Evolutionary conservation across 2,113 vertebrate genomes (phyloP).

Genomic region (Leptodactylus fuscus): DNA sequence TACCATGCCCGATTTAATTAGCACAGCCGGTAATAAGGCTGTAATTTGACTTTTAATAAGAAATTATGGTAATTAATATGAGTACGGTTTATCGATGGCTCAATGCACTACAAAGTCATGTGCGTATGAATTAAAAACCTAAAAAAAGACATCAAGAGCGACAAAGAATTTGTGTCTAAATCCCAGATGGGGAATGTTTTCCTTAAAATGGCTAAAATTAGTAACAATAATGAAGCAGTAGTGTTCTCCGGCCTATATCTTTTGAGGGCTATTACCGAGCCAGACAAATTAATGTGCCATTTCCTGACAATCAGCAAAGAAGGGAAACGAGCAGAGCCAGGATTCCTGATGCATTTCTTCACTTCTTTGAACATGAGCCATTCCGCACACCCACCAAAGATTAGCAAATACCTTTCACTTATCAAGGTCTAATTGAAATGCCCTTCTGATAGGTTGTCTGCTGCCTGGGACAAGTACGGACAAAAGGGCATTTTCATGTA

Average conservation of each 20-base stretch:
- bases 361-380: conserved; percentile 57
- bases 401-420: conserved; percentile 43
- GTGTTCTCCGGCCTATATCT: conserved; percentile 58
- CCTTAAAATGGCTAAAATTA: conserved; percentile 55
- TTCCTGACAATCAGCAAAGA: conserved; percentile 63
- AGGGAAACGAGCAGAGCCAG: conserved; percentile 57
- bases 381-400: conserved; percentile 56
- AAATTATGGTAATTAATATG: conserved; percentile 15
- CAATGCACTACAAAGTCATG: neutral
- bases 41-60: neutral
- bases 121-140: neutral
- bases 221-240: neutral
- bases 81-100: neutral
- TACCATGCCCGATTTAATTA: neutral
- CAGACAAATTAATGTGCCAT: conserved; percentile 59
- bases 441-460: conserved; percentile 55
- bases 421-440: conserved; percentile 51
- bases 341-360: conserved; percentile 62
- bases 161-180: neutral
- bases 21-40: conserved; percentile 1
- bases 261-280: conserved; percentile 43
- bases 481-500: conserved; percentile 46
- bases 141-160: neutral
- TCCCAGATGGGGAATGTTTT: conserved; percentile 32
- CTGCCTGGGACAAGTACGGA: conserved; percentile 45